Evolutionary conservation across 2,113 vertebrate genomes (phyloP), one percentile per base, ranked within the genome.

Genomic region (Embiotoca jacksoni): DNA sequence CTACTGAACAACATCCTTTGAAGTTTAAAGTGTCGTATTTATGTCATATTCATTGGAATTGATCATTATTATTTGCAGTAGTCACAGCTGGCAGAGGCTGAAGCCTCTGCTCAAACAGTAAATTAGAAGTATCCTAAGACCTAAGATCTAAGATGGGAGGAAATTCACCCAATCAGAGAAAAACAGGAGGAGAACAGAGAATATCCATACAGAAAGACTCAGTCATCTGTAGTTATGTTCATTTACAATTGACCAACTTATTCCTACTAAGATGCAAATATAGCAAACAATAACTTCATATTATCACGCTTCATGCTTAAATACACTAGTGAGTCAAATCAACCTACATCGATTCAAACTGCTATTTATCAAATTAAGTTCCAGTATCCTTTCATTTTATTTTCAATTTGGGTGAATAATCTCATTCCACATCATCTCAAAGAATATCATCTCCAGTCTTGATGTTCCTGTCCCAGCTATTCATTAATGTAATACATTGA

Each of bases 211-310:
- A 71, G 50, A 54, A 13, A 8, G 30, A 39, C 9, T 44, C 41
- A 39, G 13, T 37, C 16, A 8, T 54, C 50, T 10, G 55, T 47
- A 47, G 55, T 49, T 23, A 10, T 35, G 13, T 65, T 75, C 60
- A 33, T 5, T 67, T 58, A 49, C 62, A 68, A n/a, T 37, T 36
- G 31, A 61, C 16, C 14, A 16, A 46, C 23, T 23, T 6, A 72
- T 41, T 8, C 1, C 36, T 4, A 53, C 57, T 44, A 46, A 67
- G 11, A 78, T 59, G 32, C 2, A 74, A 78, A 72, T 30, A 60
- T 71, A 3, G 16, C 33, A 35, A 66, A 44, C 54, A 49, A 41
- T 52, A 30, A 50, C 46, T 6, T 61, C 3, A 44, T 11, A 41
- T 9, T 33, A 7, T 62, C 73, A 64, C 15, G 33, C 4, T 39